A percentile compares a stretch with the other conserved stretches of the same genome.
These are phyloP conservation scores for Tachina lurida DNA, from an alignment of 2,888 invertebrate genomes.

Conservation along the genomic window DNA sequence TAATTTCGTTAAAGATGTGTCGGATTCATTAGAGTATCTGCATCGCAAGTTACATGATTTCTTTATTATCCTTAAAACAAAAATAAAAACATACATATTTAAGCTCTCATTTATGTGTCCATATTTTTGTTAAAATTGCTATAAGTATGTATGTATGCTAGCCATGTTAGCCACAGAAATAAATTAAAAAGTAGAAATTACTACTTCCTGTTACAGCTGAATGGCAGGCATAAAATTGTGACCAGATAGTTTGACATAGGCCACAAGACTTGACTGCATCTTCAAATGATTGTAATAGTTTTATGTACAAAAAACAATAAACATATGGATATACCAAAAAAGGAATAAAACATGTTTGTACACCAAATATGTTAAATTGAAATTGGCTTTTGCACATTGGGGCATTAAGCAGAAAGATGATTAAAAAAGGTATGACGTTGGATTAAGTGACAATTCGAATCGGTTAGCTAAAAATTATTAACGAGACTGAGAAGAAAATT, in stretches of 20 bases:
- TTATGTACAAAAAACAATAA: not conserved
- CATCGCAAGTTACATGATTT: slow-evolving; percentile 51
- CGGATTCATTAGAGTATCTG: not conserved
- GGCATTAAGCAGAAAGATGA: not conserved
- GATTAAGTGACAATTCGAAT: too few relatives aligned
- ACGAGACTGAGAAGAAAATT: too few relatives aligned
- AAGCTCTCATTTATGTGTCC: not conserved
- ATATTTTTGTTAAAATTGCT: not conserved
- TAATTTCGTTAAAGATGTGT: not conserved
- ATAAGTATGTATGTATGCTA: not conserved
- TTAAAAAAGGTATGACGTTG: too few relatives aligned
- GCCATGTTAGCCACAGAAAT: not conserved
- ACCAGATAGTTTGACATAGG: slow-evolving; percentile 7
- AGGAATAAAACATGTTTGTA: not conserved
- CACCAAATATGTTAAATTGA: slow-evolving; percentile 13
- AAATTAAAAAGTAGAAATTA: slow-evolving; percentile 37
- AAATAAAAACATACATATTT: slow-evolving; percentile 5
- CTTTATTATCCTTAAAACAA: slow-evolving; percentile 46
- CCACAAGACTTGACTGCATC: slow-evolving; percentile 43
- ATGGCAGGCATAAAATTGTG: slow-evolving; percentile 36
- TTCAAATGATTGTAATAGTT: slow-evolving; percentile 44
- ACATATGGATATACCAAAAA: not conserved
- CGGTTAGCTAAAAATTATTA: too few relatives aligned
- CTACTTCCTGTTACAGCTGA: slow-evolving; percentile 61
- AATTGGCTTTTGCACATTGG: slow-evolving; percentile 11